phyloP scores from a whole-genome alignment of 2,888 invertebrate genomes.

The Drosophila testacea region DNA sequence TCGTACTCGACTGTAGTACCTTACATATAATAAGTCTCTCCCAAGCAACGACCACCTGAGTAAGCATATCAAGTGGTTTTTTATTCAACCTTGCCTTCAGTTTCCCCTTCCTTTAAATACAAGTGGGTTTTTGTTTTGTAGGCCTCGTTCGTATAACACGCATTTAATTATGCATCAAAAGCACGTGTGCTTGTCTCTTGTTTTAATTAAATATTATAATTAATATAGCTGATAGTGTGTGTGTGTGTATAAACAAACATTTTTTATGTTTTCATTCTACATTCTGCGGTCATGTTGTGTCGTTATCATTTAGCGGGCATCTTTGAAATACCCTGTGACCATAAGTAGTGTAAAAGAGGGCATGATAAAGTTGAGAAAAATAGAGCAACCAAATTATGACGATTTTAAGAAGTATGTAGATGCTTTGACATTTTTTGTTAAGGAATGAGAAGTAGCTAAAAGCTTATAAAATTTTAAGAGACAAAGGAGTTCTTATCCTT shows the following conservation, averaged over 20 bases:
- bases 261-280: constrained; percentile 11
- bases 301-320: constrained; percentile 29
- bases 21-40: constrained; percentile 17
- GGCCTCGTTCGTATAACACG: constrained; percentile 4
- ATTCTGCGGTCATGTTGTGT: constrained; percentile 12
- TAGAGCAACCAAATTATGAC: background rate
- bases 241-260: constrained; percentile 9
- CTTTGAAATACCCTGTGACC: constrained; percentile 14
- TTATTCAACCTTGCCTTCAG: constrained; percentile 36
- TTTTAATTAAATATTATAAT: constrained; percentile 72
- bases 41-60: constrained; percentile 14
- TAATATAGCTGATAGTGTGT: constrained; percentile 40
- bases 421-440: no score
- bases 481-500: no score
- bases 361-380: background rate
- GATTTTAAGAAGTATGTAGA: no score
- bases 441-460: no score
- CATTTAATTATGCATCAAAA: constrained; percentile 48
- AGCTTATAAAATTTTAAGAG: no score
- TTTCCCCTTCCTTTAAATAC: background rate
- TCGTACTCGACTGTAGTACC: constrained; percentile 14
- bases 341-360: background rate
- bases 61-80: constrained; percentile 42
- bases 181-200: constrained; percentile 43
- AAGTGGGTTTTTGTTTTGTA: constrained; percentile 9